A percentile compares a stretch with the other conserved stretches of the same genome.
Evolutionary conservation across 2,113 vertebrate species (phyloP).

Genomic region (Pedetes capensis): DNA sequence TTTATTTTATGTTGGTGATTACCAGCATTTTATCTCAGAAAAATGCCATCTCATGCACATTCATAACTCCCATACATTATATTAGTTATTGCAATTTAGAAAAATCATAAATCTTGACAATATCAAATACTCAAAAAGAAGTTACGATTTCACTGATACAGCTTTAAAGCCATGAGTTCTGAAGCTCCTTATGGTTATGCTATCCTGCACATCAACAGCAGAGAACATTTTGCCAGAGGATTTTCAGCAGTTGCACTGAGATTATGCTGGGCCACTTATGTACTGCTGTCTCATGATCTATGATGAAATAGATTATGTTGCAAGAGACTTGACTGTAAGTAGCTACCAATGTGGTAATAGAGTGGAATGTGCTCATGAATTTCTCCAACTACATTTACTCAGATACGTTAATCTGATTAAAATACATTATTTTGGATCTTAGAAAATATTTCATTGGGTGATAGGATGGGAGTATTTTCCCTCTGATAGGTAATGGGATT

Average conservation of each 20-base stretch:
- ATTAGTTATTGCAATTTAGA: background rate
- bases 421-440: background rate
- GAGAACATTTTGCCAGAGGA: background rate
- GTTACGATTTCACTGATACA: background rate
- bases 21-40: background rate
- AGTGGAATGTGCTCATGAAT: background rate
- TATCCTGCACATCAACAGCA: background rate
- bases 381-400: background rate
- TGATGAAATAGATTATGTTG: background rate
- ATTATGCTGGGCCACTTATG: background rate
- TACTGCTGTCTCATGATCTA: background rate
- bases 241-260: background rate
- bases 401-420: background rate
- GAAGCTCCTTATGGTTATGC: background rate
- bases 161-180: background rate
- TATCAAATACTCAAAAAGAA: background rate
- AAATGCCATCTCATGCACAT: background rate
- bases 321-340: background rate
- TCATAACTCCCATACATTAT: background rate
- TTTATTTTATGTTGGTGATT: background rate
- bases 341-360: background rate
- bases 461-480: background rate
- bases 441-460: background rate
- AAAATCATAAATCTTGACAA: background rate
- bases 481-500: background rate